These are phyloP conservation scores for Megaceryle torquata DNA, from an alignment of 2,113 vertebrate species.

Conservation along the genomic window DNA sequence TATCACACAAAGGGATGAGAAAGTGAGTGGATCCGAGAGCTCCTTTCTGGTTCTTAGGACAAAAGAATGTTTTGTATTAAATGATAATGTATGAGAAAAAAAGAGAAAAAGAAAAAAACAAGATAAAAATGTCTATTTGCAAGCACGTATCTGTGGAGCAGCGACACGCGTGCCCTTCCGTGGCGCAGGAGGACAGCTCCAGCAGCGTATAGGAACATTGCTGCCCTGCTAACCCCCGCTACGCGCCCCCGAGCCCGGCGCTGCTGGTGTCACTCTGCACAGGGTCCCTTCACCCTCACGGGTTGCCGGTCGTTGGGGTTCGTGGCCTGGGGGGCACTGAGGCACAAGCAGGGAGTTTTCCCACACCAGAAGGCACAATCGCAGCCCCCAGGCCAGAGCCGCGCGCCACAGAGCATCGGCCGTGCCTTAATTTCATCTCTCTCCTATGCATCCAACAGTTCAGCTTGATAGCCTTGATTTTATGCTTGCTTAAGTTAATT, in stretches of 20 bases:
- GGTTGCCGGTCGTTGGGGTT: fast-evolving
- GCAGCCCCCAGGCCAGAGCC: background rate
- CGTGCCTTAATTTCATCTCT: background rate
- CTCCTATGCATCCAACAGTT: background rate
- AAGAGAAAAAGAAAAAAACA: background rate
- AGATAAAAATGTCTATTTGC: background rate
- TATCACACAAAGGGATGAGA: constrained; percentile 22
- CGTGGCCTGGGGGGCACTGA: background rate
- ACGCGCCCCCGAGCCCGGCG: fast-evolving
- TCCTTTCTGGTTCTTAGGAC: background rate
- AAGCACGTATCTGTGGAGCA: background rate
- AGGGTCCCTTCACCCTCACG: fast-evolving
- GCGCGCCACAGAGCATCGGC: fast-evolving
- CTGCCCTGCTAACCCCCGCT: fast-evolving
- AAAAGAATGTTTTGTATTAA: background rate
- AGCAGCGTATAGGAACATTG: fast-evolving
- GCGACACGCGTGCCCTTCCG: fast-evolving
- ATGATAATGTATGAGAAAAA: background rate
- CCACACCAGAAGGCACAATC: fast-evolving
- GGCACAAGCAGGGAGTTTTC: background rate
- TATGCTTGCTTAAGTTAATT: background rate
- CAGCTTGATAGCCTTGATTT: background rate
- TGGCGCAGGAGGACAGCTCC: no score
- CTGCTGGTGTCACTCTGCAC: background rate
- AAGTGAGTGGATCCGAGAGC: background rate